Evolutionary conservation across 2,113 vertebrate genomes (phyloP), one percentile per base, ranked within the genome.

Genomic region (Narcine bancroftii): DNA sequence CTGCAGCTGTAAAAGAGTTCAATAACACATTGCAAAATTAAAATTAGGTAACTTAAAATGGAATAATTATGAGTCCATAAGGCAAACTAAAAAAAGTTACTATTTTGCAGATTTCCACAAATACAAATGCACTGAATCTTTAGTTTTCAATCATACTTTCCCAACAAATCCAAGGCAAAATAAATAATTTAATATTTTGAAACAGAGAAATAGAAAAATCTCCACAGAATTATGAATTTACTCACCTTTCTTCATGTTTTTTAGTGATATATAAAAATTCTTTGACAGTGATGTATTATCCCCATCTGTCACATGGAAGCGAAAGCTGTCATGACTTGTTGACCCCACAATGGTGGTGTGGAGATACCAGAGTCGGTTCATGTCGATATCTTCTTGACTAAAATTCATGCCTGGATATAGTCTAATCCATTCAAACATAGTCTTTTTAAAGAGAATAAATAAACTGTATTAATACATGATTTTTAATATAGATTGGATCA

Each of bases 381-480:
- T 94, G 93, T 96, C 96, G 89, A 95, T 95, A 24, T 95, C 93
- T 0, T 96, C 95, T 94, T 93, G 94, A 2, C 94, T 95, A 93
- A 96, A 96, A 94, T 96, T 96, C 94, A 95, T 96, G 93, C 94
- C 94, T 3, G 95, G 93, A 19, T 92, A 93, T 71, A 97, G 93
- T 0, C 81, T 92, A 6, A 47, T 92, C 94, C 94, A 96, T 75
- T 94, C 93, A 29, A 92, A 89, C 24, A 66, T 53, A 1, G 76
- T 93, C 96, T 95, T 92, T 77, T 93, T 93, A 93, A 3, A 89
- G 81, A 24, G 11, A 47, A 92, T n/a, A 87, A 7, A 60, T 60
- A 60, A 36, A 50, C 47, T 26, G 11, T 13, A 50, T 81, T 81
- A 81, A 53, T 50, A 33, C 9, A 50, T 4, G 9, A 63, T 87